phyloP scores from a whole-genome alignment of 2,113 vertebrate species.

The Sporophila hypoxantha region DNA sequence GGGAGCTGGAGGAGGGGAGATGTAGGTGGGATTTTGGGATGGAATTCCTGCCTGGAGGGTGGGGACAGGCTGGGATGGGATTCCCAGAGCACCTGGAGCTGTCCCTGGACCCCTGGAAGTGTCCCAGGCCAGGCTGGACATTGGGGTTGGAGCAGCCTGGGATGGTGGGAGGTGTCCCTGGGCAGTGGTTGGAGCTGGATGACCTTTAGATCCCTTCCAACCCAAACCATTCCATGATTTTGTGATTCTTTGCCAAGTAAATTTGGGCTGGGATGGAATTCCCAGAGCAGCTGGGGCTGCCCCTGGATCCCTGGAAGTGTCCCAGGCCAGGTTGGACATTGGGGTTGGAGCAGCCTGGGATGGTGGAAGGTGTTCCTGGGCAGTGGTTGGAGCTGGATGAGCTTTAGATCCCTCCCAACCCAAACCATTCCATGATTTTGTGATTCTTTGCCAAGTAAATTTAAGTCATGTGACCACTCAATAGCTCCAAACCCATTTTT shows the following conservation, averaged over 20 bases:
- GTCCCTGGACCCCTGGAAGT: background rate
- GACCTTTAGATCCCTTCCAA: background rate
- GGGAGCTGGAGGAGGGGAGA: background rate
- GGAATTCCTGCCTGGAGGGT: background rate
- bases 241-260: background rate
- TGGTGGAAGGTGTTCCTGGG: rapidly evolving
- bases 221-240: background rate
- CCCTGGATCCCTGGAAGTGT: background rate
- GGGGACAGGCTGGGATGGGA: background rate
- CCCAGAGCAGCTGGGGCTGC: background rate
- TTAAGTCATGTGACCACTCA: background rate
- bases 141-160: background rate
- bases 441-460: background rate
- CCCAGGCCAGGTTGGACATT: background rate
- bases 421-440: background rate
- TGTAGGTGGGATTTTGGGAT: background rate
- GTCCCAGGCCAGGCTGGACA: rapidly evolving
- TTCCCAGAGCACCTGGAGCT: background rate
- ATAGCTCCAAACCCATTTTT: background rate
- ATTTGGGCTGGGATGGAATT: background rate
- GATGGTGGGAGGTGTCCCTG: rapidly evolving
- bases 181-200: background rate
- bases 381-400: background rate
- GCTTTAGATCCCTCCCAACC: background rate
- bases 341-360: background rate